Evolutionary conservation across 2,888 invertebrate species (phyloP).

Genomic region (Parnassius glacialis): DNA sequence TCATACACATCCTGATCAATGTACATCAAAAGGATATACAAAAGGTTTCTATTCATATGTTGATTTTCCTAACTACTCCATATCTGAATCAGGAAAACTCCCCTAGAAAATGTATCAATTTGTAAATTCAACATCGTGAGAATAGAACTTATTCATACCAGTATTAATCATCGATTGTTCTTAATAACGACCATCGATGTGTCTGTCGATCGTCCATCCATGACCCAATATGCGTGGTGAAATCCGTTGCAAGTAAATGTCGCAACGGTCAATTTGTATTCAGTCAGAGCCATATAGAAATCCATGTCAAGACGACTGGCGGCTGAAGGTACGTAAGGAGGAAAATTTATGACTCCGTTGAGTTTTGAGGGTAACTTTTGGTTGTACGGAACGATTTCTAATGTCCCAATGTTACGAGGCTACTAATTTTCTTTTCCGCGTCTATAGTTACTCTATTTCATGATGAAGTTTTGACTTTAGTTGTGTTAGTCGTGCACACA

Average conservation of each 20-base stretch:
- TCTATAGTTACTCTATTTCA: neutral
- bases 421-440: slow-evolving; percentile 21
- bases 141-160: neutral
- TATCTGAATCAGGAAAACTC: no score
- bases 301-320: slow-evolving; percentile 77
- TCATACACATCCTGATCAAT: no score
- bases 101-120: no score
- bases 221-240: slow-evolving; percentile 78
- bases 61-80: no score
- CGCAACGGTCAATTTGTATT: slow-evolving; percentile 74
- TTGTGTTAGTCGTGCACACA: no score
- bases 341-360: slow-evolving; percentile 66
- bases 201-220: slow-evolving; percentile 53
- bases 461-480: no score
- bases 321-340: slow-evolving; percentile 60
- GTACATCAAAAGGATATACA: no score
- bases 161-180: slow-evolving; percentile 35
- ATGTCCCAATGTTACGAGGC: neutral
- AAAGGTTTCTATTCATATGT: no score
- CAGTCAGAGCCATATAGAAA: slow-evolving; percentile 69
- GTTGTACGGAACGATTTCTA: slow-evolving; percentile 31
- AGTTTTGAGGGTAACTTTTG: slow-evolving; percentile 47
- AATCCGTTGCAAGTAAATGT: slow-evolving; percentile 66
- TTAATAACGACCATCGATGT: slow-evolving; percentile 26
- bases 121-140: no score